These are phyloP conservation scores for Microcebus griseorufus DNA, from an alignment of 2,113 vertebrate genomes.

Conservation along the genomic window DNA sequence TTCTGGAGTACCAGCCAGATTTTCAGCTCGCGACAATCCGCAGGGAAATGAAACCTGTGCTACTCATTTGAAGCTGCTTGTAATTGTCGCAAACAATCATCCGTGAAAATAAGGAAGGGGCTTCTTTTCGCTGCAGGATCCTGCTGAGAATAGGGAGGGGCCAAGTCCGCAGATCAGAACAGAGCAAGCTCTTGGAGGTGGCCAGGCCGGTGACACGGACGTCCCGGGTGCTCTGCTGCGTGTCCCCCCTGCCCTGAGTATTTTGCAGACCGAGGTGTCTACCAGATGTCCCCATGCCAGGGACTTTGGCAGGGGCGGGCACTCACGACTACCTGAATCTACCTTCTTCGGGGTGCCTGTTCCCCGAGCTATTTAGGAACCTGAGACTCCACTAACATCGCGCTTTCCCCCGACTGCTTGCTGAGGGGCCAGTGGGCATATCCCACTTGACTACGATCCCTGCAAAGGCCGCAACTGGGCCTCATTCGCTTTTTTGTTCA, in stretches of 20 bases:
- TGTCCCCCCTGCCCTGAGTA: too few relatives aligned
- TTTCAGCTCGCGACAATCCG: slow-evolving; percentile 49
- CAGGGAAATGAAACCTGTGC: slow-evolving; percentile 68
- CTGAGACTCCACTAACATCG: neutral
- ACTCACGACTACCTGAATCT: neutral
- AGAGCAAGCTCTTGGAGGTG: neutral
- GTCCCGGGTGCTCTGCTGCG: neutral
- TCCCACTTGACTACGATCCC: neutral
- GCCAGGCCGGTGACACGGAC: rapidly evolving
- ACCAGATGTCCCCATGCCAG: neutral
- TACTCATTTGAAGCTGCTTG: slow-evolving; percentile 64
- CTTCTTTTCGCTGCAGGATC: neutral
- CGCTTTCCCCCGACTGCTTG: rapidly evolving
- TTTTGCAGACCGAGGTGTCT: neutral
- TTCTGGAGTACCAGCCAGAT: slow-evolving; percentile 40
- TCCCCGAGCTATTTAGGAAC: neutral
- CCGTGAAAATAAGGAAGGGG: slow-evolving; percentile 6
- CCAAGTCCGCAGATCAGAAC: neutral
- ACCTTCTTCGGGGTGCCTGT: neutral
- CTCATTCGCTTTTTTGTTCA: neutral
- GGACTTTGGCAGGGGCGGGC: neutral
- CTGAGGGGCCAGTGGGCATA: neutral
- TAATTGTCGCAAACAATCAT: slow-evolving; percentile 61
- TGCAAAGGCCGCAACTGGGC: neutral
- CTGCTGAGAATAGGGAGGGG: neutral